Evolutionary conservation across 2,113 vertebrate genomes (phyloP).

Genomic region (Pterophyllum scalare): DNA sequence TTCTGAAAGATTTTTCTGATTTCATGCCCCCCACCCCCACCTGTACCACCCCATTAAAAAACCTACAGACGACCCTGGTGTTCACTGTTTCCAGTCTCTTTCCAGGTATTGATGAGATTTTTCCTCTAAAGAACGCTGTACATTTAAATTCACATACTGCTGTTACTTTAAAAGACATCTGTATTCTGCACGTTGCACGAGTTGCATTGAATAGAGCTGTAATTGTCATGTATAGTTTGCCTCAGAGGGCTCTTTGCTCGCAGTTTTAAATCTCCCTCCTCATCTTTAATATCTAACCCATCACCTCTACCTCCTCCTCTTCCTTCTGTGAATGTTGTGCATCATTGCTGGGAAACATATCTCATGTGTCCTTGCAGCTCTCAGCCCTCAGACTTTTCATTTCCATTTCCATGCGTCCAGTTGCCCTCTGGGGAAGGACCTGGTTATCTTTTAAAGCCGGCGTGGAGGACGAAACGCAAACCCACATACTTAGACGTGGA

Average conservation of each 20-base stretch:
- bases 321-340: background rate
- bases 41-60: background rate
- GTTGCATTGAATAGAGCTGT: background rate
- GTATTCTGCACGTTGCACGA: background rate
- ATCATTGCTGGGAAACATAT: background rate
- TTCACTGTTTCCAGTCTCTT: background rate
- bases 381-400: slow-evolving; percentile 12
- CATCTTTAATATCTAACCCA: slow-evolving; percentile 10
- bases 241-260: background rate
- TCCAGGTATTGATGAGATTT: background rate
- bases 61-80: background rate
- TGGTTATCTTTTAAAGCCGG: background rate
- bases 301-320: background rate
- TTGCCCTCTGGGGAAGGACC: slow-evolving; percentile 3
- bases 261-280: slow-evolving; percentile 6
- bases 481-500: background rate
- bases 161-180: background rate
- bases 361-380: slow-evolving; percentile 1
- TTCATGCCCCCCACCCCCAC: no score
- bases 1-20: background rate
- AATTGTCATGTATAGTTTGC: background rate
- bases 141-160: background rate
- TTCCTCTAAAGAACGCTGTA: background rate
- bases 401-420: background rate
- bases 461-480: background rate